phyloP scores from a whole-genome alignment of 2,797 vertebrate species.

The Acanthurus lineatus region DNA sequence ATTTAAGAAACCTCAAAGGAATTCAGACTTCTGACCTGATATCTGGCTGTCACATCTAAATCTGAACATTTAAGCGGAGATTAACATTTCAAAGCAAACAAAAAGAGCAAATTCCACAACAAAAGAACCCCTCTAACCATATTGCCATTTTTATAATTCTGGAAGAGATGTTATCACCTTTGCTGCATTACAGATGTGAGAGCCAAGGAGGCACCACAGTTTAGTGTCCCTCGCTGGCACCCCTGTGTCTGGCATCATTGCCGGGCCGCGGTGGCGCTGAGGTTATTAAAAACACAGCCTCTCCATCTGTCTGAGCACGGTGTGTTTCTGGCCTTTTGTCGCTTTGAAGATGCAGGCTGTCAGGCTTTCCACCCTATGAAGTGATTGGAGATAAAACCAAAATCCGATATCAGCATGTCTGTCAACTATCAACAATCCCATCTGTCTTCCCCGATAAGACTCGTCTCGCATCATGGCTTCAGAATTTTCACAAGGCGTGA shows the following conservation, averaged over 20 bases:
- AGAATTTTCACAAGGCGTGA: slow-evolving; percentile 69
- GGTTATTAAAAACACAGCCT: slow-evolving; percentile 80
- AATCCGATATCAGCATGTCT: slow-evolving; percentile 86
- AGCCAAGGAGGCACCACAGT: slow-evolving; percentile 45
- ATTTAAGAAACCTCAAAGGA: slow-evolving; percentile 56
- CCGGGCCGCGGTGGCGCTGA: slow-evolving; percentile 56
- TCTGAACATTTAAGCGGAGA: slow-evolving; percentile 46
- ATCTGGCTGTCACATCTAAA: slow-evolving; percentile 48
- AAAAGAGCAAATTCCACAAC: slow-evolving; percentile 53
- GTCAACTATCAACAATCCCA: slow-evolving; percentile 87
- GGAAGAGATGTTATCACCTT: slow-evolving; percentile 64
- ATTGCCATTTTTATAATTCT: slow-evolving; percentile 46
- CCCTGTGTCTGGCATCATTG: slow-evolving; percentile 60
- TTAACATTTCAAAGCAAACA: slow-evolving; percentile 66
- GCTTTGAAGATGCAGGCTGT: slow-evolving; percentile 83
- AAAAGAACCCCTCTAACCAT: slow-evolving; percentile 18
- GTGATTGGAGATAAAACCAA: slow-evolving; percentile 83
- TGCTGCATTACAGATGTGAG: slow-evolving; percentile 62
- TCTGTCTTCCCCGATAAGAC: slow-evolving; percentile 86
- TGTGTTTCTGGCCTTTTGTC: slow-evolving; percentile 82
- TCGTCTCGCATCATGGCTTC: slow-evolving; percentile 64
- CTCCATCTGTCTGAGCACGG: slow-evolving; percentile 73
- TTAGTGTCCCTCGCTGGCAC: slow-evolving; percentile 44
- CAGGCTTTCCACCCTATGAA: slow-evolving; percentile 80
- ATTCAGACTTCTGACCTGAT: slow-evolving; percentile 32